Evolutionary conservation across 2,888 invertebrate species (phyloP).

Genomic region (Sepiola atlantica): DNA sequence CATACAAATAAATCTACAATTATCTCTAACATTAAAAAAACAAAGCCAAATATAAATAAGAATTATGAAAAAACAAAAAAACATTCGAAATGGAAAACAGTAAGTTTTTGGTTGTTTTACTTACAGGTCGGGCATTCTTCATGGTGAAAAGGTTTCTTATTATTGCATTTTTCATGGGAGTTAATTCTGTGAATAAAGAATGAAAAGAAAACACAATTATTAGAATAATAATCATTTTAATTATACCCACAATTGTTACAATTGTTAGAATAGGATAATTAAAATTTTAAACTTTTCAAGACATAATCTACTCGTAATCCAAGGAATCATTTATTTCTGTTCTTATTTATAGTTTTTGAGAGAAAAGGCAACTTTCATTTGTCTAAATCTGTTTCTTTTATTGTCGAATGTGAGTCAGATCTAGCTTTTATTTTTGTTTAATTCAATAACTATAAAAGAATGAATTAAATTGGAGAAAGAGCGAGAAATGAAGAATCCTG

Average conservation of each 20-base stretch:
- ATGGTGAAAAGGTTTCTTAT: conserved; percentile 15
- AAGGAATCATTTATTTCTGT: not conserved
- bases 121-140: conserved; percentile 12
- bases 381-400: not conserved
- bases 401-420: not conserved
- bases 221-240: not conserved
- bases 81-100: too few relatives aligned
- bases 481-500: not conserved
- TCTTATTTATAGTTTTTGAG: not conserved
- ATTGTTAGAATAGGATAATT: not conserved
- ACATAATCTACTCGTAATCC: not conserved
- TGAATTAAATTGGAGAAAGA: not conserved
- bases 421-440: not conserved
- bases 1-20: too few relatives aligned
- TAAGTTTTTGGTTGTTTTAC: not conserved
- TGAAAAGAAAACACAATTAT: not conserved
- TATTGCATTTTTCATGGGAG: conserved; percentile 32
- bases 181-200: not conserved
- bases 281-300: not conserved
- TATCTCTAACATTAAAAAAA: too few relatives aligned
- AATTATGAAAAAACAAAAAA: too few relatives aligned
- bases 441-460: not conserved
- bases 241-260: not conserved
- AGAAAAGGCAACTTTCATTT: too few relatives aligned
- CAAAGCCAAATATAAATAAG: too few relatives aligned